Conservation (phyloP, 1,140 invertebrate species). For the Solenopsis invicta region DNA sequence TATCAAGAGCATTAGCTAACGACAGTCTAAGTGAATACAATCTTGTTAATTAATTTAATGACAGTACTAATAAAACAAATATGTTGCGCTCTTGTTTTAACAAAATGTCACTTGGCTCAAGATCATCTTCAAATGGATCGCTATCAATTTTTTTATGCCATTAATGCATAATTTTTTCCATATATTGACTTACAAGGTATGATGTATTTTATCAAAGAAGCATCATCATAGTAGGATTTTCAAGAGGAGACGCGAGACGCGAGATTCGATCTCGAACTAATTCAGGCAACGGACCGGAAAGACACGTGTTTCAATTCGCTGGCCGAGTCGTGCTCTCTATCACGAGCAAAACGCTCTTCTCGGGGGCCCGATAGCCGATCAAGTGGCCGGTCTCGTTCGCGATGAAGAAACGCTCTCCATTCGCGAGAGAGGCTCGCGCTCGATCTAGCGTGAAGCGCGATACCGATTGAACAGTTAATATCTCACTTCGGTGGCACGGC, state of each 20-base stretch:
- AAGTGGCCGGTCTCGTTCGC: conserved; percentile 34
- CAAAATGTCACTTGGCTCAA: not conserved
- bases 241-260: not conserved
- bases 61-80: not conserved
- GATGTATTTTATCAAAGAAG: not conserved
- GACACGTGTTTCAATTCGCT: not conserved
- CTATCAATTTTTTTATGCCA: not conserved
- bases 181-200: not conserved
- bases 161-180: not conserved
- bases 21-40: not conserved
- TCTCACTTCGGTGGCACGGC: conserved; percentile 79
- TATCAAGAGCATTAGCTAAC: not conserved
- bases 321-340: not conserved
- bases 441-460: conserved; percentile 81
- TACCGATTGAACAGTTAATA: conserved; percentile 84
- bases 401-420: conserved; percentile 11
- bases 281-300: not conserved
- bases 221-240: not conserved
- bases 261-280: not conserved
- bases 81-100: not conserved
- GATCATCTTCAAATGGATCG: not conserved
- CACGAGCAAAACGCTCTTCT: not conserved
- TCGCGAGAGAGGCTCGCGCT: conserved; percentile 50
- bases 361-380: not conserved
- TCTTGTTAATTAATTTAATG: not conserved